Evolutionary conservation across 1,140 invertebrate species (phyloP).

Genomic region (Monomorium pharaonis): DNA sequence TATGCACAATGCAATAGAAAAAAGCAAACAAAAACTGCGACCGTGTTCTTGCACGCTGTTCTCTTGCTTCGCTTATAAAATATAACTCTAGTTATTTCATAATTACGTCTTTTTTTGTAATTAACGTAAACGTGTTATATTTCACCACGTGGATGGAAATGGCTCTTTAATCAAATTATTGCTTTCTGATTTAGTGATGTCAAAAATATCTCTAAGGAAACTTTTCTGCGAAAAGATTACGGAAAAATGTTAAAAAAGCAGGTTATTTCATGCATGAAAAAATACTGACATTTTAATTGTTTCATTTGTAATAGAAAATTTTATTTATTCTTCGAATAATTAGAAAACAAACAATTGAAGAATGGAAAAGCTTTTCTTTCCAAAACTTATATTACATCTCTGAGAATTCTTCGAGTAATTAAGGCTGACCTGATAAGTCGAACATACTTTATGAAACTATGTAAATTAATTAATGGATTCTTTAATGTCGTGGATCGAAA

Average conservation of each 20-base stretch:
- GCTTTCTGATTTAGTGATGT: neutral
- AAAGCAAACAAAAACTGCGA: neutral
- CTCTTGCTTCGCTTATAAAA: neutral
- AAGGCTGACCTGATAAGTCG: constrained; percentile 3
- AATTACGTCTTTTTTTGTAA: constrained; percentile 5
- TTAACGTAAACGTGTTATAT: neutral
- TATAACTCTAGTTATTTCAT: neutral
- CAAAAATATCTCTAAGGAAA: neutral
- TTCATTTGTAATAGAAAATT: neutral
- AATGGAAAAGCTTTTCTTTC: neutral
- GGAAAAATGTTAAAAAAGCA: neutral
- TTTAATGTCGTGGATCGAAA: neutral
- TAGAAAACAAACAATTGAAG: neutral
- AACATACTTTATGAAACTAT: constrained; percentile 14
- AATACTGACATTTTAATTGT: neutral
- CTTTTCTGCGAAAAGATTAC: neutral
- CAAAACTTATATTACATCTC: neutral
- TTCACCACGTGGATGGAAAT: neutral
- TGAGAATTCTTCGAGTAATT: constrained; percentile 21
- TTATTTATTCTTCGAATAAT: neutral
- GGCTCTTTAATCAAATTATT: constrained; percentile 36
- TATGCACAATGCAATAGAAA: neutral
- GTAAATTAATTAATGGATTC: constrained; percentile 42
- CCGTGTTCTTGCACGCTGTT: neutral
- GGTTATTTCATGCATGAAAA: neutral